Evolutionary conservation across 2,113 vertebrate genomes (phyloP).

Genomic region (Psophia crepitans): DNA sequence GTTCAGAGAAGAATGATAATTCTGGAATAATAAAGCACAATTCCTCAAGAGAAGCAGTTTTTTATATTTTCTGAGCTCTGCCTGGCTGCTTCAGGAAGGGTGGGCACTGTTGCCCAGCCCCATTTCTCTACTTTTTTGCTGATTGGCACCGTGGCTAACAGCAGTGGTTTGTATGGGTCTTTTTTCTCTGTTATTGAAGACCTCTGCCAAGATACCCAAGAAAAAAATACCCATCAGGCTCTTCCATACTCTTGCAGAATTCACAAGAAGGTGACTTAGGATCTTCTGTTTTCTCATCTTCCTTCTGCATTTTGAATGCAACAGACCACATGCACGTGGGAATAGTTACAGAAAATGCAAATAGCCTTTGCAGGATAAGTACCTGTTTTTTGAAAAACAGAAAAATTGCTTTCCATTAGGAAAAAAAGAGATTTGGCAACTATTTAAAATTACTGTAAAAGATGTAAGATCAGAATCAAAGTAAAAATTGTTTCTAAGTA

Average conservation of each 20-base stretch:
- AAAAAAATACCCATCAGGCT: not conserved
- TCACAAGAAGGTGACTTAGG: not conserved
- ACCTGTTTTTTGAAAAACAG: not conserved
- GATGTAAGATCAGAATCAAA: not conserved
- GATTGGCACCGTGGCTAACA: not conserved
- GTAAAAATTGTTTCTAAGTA: not conserved
- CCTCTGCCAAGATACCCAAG: not conserved
- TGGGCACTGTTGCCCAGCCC: not conserved
- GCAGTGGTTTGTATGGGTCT: not conserved
- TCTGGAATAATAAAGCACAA: not conserved
- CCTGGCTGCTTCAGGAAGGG: not conserved
- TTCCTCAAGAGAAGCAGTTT: not conserved
- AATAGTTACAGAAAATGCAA: not conserved
- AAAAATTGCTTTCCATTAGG: not conserved
- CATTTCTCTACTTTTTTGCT: not conserved
- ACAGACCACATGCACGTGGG: not conserved
- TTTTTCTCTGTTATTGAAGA: not conserved
- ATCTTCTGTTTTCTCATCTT: not conserved
- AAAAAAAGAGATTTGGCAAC: not conserved
- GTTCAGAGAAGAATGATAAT: not conserved
- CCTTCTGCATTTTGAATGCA: not conserved
- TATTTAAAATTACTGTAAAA: not conserved
- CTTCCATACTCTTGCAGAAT: not conserved
- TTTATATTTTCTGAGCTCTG: not conserved
- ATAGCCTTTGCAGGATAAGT: not conserved